Conservation (phyloP, 2,888 invertebrate species). For the Dolomedes plantarius region DNA sequence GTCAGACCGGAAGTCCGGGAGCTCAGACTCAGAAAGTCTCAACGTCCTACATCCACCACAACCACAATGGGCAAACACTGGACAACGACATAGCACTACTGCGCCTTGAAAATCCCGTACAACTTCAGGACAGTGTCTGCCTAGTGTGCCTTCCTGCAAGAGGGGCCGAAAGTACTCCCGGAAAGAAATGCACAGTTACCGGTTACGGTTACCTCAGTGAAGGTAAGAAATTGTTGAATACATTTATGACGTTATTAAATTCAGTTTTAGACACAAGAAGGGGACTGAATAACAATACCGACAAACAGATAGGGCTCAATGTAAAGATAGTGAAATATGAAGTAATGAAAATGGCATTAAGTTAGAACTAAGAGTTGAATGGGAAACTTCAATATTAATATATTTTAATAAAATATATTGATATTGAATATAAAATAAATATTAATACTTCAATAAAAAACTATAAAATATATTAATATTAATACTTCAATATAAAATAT, state of each 20-base stretch:
- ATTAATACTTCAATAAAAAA: too few relatives aligned
- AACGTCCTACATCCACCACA: constrained; percentile 95
- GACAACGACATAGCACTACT: constrained; percentile 95
- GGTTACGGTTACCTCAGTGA: constrained; percentile 97
- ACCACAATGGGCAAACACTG: constrained; percentile 94
- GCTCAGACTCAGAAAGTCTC: constrained; percentile 83
- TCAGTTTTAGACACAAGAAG: too few relatives aligned
- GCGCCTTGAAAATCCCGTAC: constrained; percentile 79
- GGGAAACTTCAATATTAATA: too few relatives aligned
- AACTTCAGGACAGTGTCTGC: constrained; percentile 72
- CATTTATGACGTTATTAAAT: background rate
- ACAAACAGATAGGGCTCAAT: too few relatives aligned
- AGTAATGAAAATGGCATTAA: too few relatives aligned
- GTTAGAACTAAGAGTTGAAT: too few relatives aligned
- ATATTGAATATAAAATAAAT: too few relatives aligned
- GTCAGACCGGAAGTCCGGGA: constrained; percentile 59
- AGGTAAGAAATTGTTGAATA: constrained; percentile 83
- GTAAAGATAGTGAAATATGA: too few relatives aligned
- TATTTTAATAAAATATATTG: too few relatives aligned
- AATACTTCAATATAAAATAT: too few relatives aligned
- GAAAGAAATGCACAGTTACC: constrained; percentile 91
- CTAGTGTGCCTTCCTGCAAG: constrained; percentile 90
- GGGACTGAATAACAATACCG: too few relatives aligned
- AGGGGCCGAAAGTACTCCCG: constrained; percentile 88
- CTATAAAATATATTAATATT: too few relatives aligned